phyloP scores from a whole-genome alignment of 2,797 vertebrate genomes.

The Onychomys leucogaster region DNA sequence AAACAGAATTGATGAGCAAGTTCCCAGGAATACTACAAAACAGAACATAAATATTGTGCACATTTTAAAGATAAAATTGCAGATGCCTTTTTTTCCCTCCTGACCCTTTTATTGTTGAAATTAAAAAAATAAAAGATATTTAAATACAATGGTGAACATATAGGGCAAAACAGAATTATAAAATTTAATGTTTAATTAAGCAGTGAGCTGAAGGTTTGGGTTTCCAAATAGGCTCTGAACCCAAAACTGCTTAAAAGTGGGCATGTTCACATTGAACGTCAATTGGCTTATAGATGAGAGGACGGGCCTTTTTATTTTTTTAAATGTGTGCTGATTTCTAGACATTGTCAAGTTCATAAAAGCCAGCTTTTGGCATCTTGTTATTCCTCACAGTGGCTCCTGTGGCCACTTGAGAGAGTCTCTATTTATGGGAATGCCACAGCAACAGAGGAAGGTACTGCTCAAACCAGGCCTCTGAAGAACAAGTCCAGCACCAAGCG shows the following conservation, averaged over 20 bases:
- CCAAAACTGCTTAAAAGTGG: conserved; percentile 87
- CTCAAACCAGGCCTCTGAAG: no score
- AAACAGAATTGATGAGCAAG: background rate
- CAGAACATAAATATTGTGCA: background rate
- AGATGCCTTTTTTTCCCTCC: conserved; percentile 26
- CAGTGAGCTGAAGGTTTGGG: conserved; percentile 87
- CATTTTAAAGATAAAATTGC: conserved; percentile 54
- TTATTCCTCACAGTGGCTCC: background rate
- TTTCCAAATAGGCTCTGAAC: conserved; percentile 88
- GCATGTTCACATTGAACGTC: conserved; percentile 90
- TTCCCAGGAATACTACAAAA: background rate
- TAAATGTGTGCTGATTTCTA: background rate
- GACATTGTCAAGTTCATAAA: background rate
- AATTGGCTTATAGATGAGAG: conserved; percentile 95
- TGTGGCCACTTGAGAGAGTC: background rate
- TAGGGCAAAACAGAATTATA: conserved; percentile 89
- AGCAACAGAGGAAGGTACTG: rapidly evolving
- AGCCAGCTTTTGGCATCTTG: background rate
- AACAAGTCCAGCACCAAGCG: no score
- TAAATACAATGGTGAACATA: conserved; percentile 90
- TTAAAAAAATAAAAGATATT: conserved; percentile 89
- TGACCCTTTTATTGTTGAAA: conserved; percentile 88
- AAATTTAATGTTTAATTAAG: conserved; percentile 87
- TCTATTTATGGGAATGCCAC: background rate
- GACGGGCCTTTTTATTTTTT: conserved; percentile 87